Evolutionary conservation across 2,797 vertebrate genomes (phyloP).

Genomic region (Harpagifer antarcticus): DNA sequence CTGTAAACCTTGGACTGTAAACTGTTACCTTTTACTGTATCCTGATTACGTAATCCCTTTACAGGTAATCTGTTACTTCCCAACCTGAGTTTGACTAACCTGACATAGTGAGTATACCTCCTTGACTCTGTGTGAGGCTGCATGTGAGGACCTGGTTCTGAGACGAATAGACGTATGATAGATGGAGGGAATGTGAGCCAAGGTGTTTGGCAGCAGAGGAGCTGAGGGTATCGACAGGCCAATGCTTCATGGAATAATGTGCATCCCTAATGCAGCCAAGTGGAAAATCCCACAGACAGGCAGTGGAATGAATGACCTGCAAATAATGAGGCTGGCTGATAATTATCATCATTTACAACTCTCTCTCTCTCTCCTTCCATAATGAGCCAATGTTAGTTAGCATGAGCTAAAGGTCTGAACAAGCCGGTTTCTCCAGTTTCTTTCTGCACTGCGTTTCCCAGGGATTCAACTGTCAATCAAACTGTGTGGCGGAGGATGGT

Average conservation of each 20-base stretch:
- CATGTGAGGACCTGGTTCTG: slow-evolving; percentile 25
- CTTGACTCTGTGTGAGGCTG: slow-evolving; percentile 16
- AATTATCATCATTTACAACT: slow-evolving; percentile 36
- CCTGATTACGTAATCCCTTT: no score
- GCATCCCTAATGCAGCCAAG: slow-evolving; percentile 35
- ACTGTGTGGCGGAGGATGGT: slow-evolving; percentile 24
- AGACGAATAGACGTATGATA: slow-evolving; percentile 40
- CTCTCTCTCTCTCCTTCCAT: background rate
- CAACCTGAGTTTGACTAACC: no score
- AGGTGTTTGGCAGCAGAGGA: slow-evolving; percentile 46
- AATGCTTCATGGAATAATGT: slow-evolving; percentile 38
- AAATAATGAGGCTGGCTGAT: slow-evolving; percentile 29
- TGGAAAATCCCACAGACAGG: slow-evolving; percentile 15
- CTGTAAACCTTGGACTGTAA: no score
- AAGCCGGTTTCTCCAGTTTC: slow-evolving; percentile 8
- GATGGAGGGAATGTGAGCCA: slow-evolving; percentile 41
- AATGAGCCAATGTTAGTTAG: slow-evolving; percentile 16
- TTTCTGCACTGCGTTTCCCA: slow-evolving; percentile 8
- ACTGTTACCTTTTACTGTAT: no score
- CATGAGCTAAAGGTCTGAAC: slow-evolving; percentile 27
- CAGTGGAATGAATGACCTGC: slow-evolving; percentile 23
- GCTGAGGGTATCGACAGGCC: slow-evolving; percentile 31
- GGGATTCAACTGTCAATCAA: slow-evolving; percentile 46
- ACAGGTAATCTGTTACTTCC: no score
- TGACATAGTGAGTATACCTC: no score